phyloP scores from a whole-genome alignment of 2,888 invertebrate genomes.

The Drosophila fungiperda region DNA sequence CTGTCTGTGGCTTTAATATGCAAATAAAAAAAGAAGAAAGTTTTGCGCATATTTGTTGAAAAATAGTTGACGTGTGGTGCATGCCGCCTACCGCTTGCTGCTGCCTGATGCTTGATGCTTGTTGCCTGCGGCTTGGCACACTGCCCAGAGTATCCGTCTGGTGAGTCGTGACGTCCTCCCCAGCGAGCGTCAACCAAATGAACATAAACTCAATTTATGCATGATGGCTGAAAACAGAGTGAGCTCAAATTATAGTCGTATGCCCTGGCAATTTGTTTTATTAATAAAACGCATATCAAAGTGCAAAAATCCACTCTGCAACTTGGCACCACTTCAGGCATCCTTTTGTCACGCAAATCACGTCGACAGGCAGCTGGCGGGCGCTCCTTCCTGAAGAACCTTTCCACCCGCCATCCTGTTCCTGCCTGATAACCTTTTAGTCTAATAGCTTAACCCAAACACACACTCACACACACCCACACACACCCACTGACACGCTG shows the following conservation, averaged over 20 bases:
- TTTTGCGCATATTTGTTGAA: conserved; percentile 63
- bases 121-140: conserved; percentile 47
- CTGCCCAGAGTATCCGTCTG: conserved; percentile 30
- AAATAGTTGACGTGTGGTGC: conserved; percentile 61
- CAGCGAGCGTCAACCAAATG: conserved; percentile 29
- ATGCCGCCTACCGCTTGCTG: conserved; percentile 12
- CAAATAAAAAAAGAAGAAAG: conserved; percentile 41
- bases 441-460: conserved; percentile 65
- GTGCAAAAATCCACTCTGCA: conserved; percentile 62
- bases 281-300: conserved; percentile 67
- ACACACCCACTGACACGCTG: conserved; percentile 22
- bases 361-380: conserved; percentile 43
- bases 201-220: conserved; percentile 58
- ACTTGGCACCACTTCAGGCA: conserved; percentile 22
- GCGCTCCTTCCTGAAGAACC: neutral
- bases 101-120: conserved; percentile 12
- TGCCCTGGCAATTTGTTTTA: conserved; percentile 62
- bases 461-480: conserved; percentile 19
- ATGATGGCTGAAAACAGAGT: conserved; percentile 10
- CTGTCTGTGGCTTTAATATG: conserved; percentile 60
- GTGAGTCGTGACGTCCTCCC: conserved; percentile 31
- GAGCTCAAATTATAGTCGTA: conserved; percentile 48
- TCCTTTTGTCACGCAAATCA: conserved; percentile 59
- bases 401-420: neutral
- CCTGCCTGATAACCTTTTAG: conserved; percentile 63